Evolutionary conservation across 1,140 invertebrate genomes (phyloP), one percentile per base, ranked within the genome.

Genomic region (Drosophila sechellia): DNA sequence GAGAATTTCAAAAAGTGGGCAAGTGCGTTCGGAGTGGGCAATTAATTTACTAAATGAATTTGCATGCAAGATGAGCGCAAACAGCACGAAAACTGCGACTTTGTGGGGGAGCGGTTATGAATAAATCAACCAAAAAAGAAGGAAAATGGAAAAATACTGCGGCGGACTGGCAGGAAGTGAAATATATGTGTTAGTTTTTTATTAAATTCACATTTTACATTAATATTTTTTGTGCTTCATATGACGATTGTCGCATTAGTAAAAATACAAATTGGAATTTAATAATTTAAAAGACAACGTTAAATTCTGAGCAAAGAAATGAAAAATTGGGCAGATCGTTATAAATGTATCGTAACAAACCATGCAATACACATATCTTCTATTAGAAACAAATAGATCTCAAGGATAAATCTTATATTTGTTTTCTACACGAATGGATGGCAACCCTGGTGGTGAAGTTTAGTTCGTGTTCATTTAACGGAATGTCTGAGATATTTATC

Each of bases 11-110:
- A 76, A 73, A 54, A 69, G 31, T 55, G 49, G 73, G 63, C 50
- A 77, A 77, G 56, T 69, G 73, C 40, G 13, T 72, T 39, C 71
- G 85, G 85, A 90, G 71, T 84, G 80, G 74, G 77, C 84, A 89
- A 89, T 89, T 89, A 89, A 89, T 89, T 89, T 84, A 77, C 84
- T 89, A 89, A 89, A 84, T 89, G 84, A 89, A 89, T 89, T 89
- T 89, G 84, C 85, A 89, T 89, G 79, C 84, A 45, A 89, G 89
- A 89, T 85, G 77, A 80, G 70, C 73, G 63, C 66, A 79, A 79
- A 84, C 75, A 83, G 59, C 43, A 64, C 56, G 40, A 43, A 74
- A 27, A 37, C 50, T 70, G 34, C 12, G 40, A 39, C 63, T 70
- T 34, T 45, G 65, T 37, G 64, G 52, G 61, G 64, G 65, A 45